Evolutionary conservation across 1,140 invertebrate species (phyloP), one percentile per base, ranked within the genome.

Genomic region (Plectrocnemia conspersa): DNA sequence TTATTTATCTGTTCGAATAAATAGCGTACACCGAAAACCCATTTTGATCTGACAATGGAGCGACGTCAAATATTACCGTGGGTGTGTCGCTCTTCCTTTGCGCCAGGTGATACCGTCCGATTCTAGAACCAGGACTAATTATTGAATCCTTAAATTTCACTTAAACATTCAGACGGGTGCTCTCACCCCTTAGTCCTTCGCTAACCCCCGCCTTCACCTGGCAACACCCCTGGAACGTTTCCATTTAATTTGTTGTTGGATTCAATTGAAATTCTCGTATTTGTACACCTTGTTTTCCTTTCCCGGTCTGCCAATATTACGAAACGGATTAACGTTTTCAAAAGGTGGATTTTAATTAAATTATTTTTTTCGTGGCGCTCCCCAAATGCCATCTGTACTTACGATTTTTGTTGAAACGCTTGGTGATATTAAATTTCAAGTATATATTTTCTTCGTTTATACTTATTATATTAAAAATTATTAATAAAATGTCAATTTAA

Each of bases 111-210:
- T 29, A 45, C 21, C 10, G 3, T 23, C 22, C 15, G n/a, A n/a
- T n/a, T n/a, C n/a, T n/a, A n/a, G n/a, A n/a, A n/a, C n/a, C n/a
- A 16, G 22, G 42, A 41, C 32, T 49, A 47, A 58, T 58, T 52
- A 52, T 58, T 50, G 42, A 41, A 19, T 48, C 25, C 42, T 58
- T 35, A 46, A 58, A 58, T 58, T 58, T 58, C 55, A 58, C 52
- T 58, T 58, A 58, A 58, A 58, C 36, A 42, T 41, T 32, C 33
- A 42, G 16, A 23, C 25, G 42, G 29, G 23, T 25, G 13, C 19
- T 13, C 19, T 45, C 42, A 45, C 25, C 29, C 29, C n/a, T 45
- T 45, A n/a, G n/a, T 18, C 18, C 42, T 16, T 2, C 19, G 19
- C 24, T 24, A 21, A 24, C 11, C 35, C n/a, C 24, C 36, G 9